A percentile compares a stretch with the other conserved stretches of the same genome.
Evolutionary conservation across 2,797 vertebrate species (phyloP).

Genomic region (Myotis vivesi): DNA sequence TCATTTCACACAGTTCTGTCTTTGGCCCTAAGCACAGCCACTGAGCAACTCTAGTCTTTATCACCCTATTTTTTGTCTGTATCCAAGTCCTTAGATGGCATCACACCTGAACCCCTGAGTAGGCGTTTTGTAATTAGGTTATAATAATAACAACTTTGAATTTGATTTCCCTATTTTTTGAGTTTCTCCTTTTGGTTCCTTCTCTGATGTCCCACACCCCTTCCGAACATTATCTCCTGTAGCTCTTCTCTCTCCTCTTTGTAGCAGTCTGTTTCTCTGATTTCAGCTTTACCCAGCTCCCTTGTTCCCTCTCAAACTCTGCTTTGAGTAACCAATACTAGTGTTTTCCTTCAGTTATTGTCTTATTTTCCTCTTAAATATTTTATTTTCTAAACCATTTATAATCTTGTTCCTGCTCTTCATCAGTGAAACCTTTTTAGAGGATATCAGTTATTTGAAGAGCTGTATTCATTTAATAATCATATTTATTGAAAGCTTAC

Average conservation of each 20-base stretch:
- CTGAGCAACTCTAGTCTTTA: not conserved
- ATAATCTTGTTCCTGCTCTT: not conserved
- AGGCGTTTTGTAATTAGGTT: not conserved
- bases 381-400: conserved; percentile 24
- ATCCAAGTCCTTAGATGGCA: not conserved
- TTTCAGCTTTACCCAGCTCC: conserved; percentile 3
- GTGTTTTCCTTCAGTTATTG: conserved; percentile 22
- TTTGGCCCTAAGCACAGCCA: conserved; percentile 38
- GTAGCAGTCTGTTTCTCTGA: not conserved
- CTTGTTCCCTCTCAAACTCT: not conserved
- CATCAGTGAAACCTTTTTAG: not conserved
- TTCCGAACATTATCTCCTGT: not conserved
- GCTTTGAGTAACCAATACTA: not conserved
- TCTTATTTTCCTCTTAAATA: conserved; percentile 39
- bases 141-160: not conserved
- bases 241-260: not conserved
- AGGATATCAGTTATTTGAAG: not conserved
- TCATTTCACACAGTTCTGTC: conserved; percentile 58
- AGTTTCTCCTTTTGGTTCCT: not conserved
- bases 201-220: not conserved
- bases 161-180: not conserved
- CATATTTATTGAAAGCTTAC: conserved; percentile 27
- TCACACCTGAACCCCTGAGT: conserved; percentile 43
- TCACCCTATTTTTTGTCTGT: not conserved
- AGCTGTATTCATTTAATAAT: not conserved